phyloP scores from a whole-genome alignment of 2,888 invertebrate species.

The Lottia scabra region DNA sequence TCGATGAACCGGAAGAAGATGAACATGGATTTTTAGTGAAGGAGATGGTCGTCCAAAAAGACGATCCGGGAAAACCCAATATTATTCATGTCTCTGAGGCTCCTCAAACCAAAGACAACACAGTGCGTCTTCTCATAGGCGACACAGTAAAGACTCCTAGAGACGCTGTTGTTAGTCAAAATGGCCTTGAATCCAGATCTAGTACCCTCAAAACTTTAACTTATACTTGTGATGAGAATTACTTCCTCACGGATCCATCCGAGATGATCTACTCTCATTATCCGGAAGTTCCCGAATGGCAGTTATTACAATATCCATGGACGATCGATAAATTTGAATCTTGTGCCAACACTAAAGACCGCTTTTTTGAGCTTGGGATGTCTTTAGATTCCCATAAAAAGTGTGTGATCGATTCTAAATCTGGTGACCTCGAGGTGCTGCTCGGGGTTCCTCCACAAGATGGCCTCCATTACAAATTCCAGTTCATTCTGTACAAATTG shows the following conservation, averaged over 20 bases:
- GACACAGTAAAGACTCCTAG: neutral
- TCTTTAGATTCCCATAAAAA: slow-evolving; percentile 45
- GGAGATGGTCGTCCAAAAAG: neutral
- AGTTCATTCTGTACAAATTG: slow-evolving; percentile 49
- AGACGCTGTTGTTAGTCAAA: neutral
- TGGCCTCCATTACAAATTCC: slow-evolving; percentile 42
- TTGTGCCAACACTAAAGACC: slow-evolving; percentile 58
- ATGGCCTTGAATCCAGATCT: neutral
- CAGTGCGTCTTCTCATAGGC: neutral
- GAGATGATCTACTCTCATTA: slow-evolving; percentile 57
- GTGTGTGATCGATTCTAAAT: slow-evolving; percentile 44
- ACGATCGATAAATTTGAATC: slow-evolving; percentile 52
- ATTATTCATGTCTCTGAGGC: neutral
- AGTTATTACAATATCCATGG: slow-evolving; percentile 49
- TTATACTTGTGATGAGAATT: slow-evolving; percentile 60
- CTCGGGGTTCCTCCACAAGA: slow-evolving; percentile 50
- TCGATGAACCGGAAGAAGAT: slow-evolving; percentile 29
- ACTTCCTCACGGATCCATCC: slow-evolving; percentile 62
- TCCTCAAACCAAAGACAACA: neutral
- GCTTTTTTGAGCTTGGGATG: slow-evolving; percentile 59
- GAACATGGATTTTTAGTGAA: slow-evolving; percentile 8
- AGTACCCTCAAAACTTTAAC: slow-evolving; percentile 23
- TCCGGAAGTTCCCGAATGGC: slow-evolving; percentile 56
- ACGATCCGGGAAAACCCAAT: neutral
- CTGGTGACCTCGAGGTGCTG: slow-evolving; percentile 53